These are phyloP conservation scores for Solenopsis fugax DNA, from an alignment of 1,140 invertebrate species.

Conservation along the genomic window DNA sequence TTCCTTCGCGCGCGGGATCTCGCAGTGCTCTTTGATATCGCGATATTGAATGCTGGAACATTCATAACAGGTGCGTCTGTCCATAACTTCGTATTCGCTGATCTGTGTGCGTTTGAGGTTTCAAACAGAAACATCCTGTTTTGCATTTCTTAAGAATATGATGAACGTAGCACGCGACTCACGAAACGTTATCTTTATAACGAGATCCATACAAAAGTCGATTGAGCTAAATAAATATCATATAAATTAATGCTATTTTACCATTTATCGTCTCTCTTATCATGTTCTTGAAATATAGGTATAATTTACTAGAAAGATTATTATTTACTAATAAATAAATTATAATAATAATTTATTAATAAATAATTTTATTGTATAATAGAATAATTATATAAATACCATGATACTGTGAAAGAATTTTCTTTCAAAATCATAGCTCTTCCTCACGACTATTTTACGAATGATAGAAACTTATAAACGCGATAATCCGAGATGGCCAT, in stretches of 20 bases:
- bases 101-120: slow-evolving; percentile 68
- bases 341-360: not conserved
- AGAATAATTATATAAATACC: not conserved
- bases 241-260: not conserved
- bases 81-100: slow-evolving; percentile 70
- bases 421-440: not conserved
- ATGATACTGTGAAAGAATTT: not conserved
- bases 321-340: not conserved
- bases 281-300: not conserved
- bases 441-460: not conserved
- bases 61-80: slow-evolving; percentile 76
- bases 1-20: slow-evolving; percentile 70
- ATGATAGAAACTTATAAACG: not conserved
- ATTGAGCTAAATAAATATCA: not conserved
- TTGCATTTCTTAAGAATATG: slow-evolving; percentile 42
- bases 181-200: not conserved
- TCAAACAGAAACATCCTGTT: slow-evolving; percentile 68
- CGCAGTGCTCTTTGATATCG: slow-evolving; percentile 76
- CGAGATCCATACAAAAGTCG: not conserved
- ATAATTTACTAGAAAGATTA: not conserved
- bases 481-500: not conserved
- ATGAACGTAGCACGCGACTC: slow-evolving; percentile 10
- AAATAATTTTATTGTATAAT: not conserved
- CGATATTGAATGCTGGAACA: slow-evolving; percentile 77
- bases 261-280: not conserved